Percentiles rank a stretch among this genome's conserved stretches.
phyloP scores from a whole-genome alignment of 1,140 invertebrate species.

The Oppia nitens region DNA sequence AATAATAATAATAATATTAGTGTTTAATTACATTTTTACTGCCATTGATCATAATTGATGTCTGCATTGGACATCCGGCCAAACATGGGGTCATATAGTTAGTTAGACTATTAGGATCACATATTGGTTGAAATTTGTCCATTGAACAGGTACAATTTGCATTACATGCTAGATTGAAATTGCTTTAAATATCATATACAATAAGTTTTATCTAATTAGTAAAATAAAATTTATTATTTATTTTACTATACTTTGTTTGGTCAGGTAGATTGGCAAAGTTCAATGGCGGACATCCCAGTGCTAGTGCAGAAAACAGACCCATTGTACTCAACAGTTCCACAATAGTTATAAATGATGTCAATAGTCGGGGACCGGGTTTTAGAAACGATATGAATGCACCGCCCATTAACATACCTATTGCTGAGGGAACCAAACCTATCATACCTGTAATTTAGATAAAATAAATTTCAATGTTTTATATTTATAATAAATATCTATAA shows the following conservation, averaged over 20 bases:
- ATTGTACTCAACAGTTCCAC: conserved; percentile 43
- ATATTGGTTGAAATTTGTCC: conserved; percentile 40
- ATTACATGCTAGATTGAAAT: conserved; percentile 24
- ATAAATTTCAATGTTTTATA: no score
- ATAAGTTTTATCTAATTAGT: background rate
- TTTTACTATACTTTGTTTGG: background rate
- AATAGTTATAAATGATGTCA: conserved; percentile 54
- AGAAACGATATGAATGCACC: conserved; percentile 48
- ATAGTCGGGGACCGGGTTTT: conserved; percentile 44
- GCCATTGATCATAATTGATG: no score
- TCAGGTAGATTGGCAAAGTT: conserved; percentile 26
- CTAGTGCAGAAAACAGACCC: conserved; percentile 45
- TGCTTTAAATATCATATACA: conserved; percentile 22
- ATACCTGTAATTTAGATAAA: conserved; percentile 19
- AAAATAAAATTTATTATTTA: background rate
- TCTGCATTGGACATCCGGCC: conserved; percentile 63
- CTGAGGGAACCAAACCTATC: conserved; percentile 50
- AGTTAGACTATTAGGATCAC: conserved; percentile 50
- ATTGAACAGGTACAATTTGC: conserved; percentile 21
- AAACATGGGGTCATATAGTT: conserved; percentile 68
- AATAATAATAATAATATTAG: no score
- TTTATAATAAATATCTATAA: no score
- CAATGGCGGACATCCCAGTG: conserved; percentile 45
- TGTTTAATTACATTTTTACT: no score
- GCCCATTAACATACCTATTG: conserved; percentile 47